phyloP scores from a whole-genome alignment of 2,113 vertebrate genomes.

The Datnioides undecimradiatus region DNA sequence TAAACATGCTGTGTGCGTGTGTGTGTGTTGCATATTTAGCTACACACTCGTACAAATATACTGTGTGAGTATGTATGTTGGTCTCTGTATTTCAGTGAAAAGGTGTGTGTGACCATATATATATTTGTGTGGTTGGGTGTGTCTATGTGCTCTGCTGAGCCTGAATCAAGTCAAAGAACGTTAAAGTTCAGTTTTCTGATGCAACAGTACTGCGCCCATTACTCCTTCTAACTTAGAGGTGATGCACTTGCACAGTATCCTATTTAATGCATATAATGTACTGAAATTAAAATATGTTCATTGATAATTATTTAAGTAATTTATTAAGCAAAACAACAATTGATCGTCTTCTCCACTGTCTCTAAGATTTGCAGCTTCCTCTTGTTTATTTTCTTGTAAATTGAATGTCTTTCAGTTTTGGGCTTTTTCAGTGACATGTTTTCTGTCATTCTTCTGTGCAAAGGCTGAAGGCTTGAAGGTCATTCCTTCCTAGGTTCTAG shows the following conservation, averaged over 20 bases:
- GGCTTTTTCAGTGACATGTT: too few species aligned
- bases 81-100: background rate
- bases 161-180: slow-evolving; percentile 33
- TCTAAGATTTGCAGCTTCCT: background rate
- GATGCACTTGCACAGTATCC: background rate
- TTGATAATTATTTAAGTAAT: too few species aligned
- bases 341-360: background rate
- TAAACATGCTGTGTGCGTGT: slow-evolving; percentile 70
- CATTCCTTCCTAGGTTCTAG: too few species aligned
- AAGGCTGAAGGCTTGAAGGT: too few species aligned
- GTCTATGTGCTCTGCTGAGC: slow-evolving; percentile 28
- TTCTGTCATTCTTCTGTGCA: too few species aligned
- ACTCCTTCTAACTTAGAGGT: background rate
- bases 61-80: background rate
- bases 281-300: background rate
- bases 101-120: background rate
- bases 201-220: slow-evolving; percentile 7
- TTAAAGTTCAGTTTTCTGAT: slow-evolving; percentile 51
- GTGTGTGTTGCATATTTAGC: slow-evolving; percentile 28
- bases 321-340: too few species aligned
- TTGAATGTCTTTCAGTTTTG: background rate
- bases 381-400: background rate
- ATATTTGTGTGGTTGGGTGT: slow-evolving; percentile 2
- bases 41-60: slow-evolving; percentile 18
- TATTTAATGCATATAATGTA: background rate